phyloP scores from a whole-genome alignment of 2,797 vertebrate genomes.

The Hemibagrus guttatus region DNA sequence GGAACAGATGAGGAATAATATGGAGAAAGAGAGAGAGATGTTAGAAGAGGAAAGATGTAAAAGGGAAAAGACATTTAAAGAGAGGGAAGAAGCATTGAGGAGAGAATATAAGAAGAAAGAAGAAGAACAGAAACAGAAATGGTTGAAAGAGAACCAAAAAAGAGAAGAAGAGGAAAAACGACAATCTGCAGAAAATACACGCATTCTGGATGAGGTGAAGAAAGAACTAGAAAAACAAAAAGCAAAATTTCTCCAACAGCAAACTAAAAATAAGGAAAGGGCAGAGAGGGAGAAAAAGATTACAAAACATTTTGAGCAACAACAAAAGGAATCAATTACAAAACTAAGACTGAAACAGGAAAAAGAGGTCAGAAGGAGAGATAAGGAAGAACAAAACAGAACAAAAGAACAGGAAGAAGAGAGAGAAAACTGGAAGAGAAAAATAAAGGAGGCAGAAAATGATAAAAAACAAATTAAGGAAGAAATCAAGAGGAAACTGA shows the following conservation, averaged over 20 bases:
- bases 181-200: neutral
- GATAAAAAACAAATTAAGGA: neutral
- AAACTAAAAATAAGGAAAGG: neutral
- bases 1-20: neutral
- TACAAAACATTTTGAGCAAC: neutral
- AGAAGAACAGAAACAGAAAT: neutral
- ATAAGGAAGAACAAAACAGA: neutral
- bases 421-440: neutral
- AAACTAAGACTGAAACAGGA: neutral
- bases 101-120: neutral
- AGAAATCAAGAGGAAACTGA: neutral
- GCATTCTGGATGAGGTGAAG: neutral
- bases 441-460: neutral
- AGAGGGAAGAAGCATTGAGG: neutral
- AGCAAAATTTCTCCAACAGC: neutral
- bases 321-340: neutral
- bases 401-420: neutral
- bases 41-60: neutral
- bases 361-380: neutral
- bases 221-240: conserved; percentile 7
- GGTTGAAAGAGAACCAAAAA: neutral
- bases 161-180: neutral
- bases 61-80: neutral
- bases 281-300: neutral
- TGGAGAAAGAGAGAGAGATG: neutral